Base-by-base conservation (phyloP, 2,888 invertebrate species). In the Belgica antarctica region DNA sequence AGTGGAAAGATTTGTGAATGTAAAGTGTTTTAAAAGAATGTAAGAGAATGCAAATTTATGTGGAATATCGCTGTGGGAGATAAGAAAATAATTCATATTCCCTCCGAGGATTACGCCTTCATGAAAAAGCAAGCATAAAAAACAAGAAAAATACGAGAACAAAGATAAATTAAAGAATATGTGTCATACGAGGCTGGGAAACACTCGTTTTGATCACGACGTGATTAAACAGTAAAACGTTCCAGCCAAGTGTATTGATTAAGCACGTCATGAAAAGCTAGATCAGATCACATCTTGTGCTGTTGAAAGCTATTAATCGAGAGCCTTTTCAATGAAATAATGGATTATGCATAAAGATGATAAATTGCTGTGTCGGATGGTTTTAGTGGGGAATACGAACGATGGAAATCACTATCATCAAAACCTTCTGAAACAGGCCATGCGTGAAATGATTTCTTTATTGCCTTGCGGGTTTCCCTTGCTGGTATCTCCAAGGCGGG, bases 31-130 rank as follows among this genome's bases (percentile, higher is more conserved):
- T 27, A 61, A 24, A 63, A 63, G 41, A 63, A 52, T 52, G 52
- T 52, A 52, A 52, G 52, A 17, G 22, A n/a, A 63, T 63, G 63
- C 63, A 63, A 63, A 63, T 63, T 63, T 63, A 63, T 63, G n/a
- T n/a, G 63, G 63, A 62, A 63, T 63, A 63, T 24, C 63, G 41
- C 8, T n/a, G 52, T 10, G 41, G 36, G 15, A 25, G 34, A 34
- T 62, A 15, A n/a, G n/a, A n/a, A 19, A 52, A 52, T 17, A 22
- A 3, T 52, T 4, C n/a, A n/a, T n/a, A n/a, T 22, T 52, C 52
- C 2, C 12, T 41, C n/a, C 52, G 22, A 63, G 63, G 63, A 63
- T 63, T 63, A 63, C 63, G 36, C 25, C 8, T 52, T 31, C 27
- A 47, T 15, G 47, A 61, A n/a, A 57, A 22, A 41, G 25, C 47